Base-by-base conservation (phyloP, 2,797 vertebrate genomes). In the Periophthalmus magnuspinnatus region DNA sequence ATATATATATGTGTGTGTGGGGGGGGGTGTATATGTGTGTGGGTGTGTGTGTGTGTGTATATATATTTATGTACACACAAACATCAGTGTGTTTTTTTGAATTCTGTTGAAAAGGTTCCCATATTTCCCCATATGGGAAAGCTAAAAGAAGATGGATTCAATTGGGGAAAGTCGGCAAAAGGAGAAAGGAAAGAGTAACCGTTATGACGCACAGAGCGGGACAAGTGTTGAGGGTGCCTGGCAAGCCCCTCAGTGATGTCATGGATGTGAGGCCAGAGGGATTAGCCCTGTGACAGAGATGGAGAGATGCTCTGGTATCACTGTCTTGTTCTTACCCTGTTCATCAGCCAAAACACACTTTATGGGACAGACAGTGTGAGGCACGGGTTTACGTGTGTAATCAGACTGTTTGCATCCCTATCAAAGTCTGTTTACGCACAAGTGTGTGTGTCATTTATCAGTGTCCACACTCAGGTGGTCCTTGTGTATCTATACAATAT, bases 251-350 rank as follows among this genome's bases (percentile, higher is more conserved):
- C 38, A 74, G 71, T 91, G 90, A 89, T 45, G 88, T 87, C 84
- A 90, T 89, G 81, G 86, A 84, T 81, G 78, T 81, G 77, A 86
- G 76, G 82, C 71, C 82, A 83, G 81, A 74, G 72, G 89, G 87
- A 91, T 91, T 90, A 90, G 71, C 70, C 36, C 77, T 80, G 81
- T 81, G 86, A 86, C 86, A 84, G 81, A 90, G 87, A 92, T 91
- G 89, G 90, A 90, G 87, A 78, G 86, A 91, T 88, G 82, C 84
- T 86, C 84, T 85, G 75, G 75, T 90, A 86, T 89, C 88, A 81
- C 82, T 75, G 16, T 88, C 75, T 71, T 83, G 72, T 75, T 81
- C 78, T 86, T 77, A 83, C 81, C 61, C 78, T 6, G 80, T 86
- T 81, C 81, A 87, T 89, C 84, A 88, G 67, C 86, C 86, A 80